Evolutionary conservation across 1,140 invertebrate species (phyloP).

Genomic region (Apolygus lucorum): DNA sequence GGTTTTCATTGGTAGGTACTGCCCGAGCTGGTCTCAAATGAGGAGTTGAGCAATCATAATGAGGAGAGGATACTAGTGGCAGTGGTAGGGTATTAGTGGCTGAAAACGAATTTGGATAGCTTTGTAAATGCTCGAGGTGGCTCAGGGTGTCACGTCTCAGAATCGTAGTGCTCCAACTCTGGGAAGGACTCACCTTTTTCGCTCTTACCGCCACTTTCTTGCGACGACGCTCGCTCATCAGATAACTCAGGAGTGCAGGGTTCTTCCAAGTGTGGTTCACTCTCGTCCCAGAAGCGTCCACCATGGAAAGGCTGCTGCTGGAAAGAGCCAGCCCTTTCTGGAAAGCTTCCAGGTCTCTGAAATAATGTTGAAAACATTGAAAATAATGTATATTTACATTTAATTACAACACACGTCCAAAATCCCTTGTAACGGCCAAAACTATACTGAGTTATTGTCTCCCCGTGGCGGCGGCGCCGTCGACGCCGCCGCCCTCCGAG

Average conservation of each 20-base stretch:
- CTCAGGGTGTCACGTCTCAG: too few relatives aligned
- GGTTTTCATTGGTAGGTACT: too few relatives aligned
- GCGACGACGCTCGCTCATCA: constrained; percentile 17
- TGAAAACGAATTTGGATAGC: too few relatives aligned
- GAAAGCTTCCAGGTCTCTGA: not conserved
- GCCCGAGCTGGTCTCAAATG: too few relatives aligned
- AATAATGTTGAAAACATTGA: not conserved
- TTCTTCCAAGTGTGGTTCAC: constrained; percentile 20
- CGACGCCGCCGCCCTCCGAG: not conserved
- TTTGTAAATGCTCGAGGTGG: too few relatives aligned
- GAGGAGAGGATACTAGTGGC: too few relatives aligned
- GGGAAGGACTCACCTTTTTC: too few relatives aligned
- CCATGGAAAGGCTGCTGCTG: not conserved
- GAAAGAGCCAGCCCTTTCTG: not conserved
- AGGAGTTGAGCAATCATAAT: too few relatives aligned
- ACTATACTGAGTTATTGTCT: too few relatives aligned
- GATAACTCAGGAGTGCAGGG: constrained; percentile 17
- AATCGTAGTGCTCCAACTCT: too few relatives aligned
- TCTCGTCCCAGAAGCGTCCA: not conserved
- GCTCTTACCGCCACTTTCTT: not conserved
- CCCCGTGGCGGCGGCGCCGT: not conserved
- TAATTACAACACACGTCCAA: not conserved
- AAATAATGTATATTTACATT: not conserved
- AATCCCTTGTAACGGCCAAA: too few relatives aligned
- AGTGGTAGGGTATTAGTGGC: too few relatives aligned